These are phyloP conservation scores for Mormoops blainvillei DNA, from an alignment of 2,113 vertebrate species.

Conservation along the genomic window DNA sequence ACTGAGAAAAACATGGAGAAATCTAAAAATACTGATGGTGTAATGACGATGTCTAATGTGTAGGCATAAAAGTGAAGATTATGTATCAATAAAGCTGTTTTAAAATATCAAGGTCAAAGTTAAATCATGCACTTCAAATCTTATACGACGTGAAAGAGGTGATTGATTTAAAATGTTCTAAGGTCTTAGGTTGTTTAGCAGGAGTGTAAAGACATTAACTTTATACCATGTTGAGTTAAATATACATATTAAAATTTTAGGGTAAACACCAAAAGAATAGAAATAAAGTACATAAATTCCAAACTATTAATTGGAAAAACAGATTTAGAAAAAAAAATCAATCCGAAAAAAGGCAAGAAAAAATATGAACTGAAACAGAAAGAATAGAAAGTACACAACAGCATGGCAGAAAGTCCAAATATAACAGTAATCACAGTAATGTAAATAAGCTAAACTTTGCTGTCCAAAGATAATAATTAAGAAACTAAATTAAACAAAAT, in stretches of 20 bases:
- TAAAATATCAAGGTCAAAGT: not conserved
- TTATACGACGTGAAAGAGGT: not conserved
- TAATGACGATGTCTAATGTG: not conserved
- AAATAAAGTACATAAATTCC: not conserved
- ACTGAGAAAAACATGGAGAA: not conserved
- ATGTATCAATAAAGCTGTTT: not conserved
- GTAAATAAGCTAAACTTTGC: not conserved
- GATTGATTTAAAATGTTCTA: not conserved
- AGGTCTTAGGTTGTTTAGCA: not conserved
- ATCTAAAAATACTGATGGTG: not conserved
- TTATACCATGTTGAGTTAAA: not conserved
- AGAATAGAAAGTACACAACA: not conserved
- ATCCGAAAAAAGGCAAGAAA: not conserved
- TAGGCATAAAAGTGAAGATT: not conserved
- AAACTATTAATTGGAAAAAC: not conserved
- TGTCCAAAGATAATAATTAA: not conserved
- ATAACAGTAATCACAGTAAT: not conserved
- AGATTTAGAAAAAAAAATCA: not conserved
- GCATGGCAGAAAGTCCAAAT: not conserved
- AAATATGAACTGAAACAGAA: not conserved
- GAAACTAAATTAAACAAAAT: conserved; percentile 15
- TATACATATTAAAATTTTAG: not conserved
- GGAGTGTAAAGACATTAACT: not conserved
- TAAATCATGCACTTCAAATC: not conserved
- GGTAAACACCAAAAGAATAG: not conserved